Conservation (phyloP, 2,888 invertebrate species). For the Acleris laterana region DNA sequence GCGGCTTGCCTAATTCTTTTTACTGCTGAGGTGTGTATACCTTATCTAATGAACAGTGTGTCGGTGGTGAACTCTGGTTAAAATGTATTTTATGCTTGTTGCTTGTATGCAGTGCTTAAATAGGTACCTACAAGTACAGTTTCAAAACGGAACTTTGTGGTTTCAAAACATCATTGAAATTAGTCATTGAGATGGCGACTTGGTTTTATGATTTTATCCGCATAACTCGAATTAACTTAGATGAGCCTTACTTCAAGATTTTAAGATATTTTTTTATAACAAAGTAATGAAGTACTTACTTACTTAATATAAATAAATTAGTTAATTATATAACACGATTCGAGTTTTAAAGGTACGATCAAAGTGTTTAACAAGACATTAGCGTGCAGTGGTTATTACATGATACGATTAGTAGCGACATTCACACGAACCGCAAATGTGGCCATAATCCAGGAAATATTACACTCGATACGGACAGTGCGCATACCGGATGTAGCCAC, state of each 20-base stretch:
- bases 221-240: too few species aligned
- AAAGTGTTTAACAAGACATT: conserved; percentile 51
- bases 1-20: conserved; percentile 23
- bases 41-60: conserved; percentile 14
- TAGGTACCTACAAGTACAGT: background rate
- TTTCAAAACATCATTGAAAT: too few species aligned
- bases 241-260: too few species aligned
- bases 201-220: too few species aligned
- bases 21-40: conserved; percentile 4
- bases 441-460: conserved; percentile 38
- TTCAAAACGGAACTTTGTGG: too few species aligned
- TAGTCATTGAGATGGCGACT: too few species aligned
- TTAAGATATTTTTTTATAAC: too few species aligned
- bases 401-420: conserved; percentile 42
- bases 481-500: conserved; percentile 35
- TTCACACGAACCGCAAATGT: conserved; percentile 38
- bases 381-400: conserved; percentile 41
- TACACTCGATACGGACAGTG: conserved; percentile 28
- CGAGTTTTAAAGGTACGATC: too few species aligned
- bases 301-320: background rate
- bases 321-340: conserved; percentile 1
- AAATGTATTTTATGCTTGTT: background rate
- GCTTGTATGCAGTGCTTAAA: conserved; percentile 2
- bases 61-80: conserved; percentile 18
- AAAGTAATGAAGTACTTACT: background rate